These are phyloP conservation scores for Eupeodes corollae DNA, from an alignment of 1,140 invertebrate genomes.

Conservation along the genomic window DNA sequence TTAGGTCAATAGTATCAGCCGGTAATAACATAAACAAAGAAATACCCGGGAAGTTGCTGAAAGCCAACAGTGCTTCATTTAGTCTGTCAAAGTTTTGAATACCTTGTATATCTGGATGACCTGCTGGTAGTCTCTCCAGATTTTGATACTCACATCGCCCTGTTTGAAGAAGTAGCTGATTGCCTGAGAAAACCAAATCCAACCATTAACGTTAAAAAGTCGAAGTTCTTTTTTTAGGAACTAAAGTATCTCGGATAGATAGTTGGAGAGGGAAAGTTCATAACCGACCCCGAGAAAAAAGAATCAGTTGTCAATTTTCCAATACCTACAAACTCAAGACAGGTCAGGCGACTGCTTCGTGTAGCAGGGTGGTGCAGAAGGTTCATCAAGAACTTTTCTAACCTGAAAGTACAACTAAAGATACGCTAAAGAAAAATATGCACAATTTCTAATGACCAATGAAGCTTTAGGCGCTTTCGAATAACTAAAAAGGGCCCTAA, in stretches of 20 bases:
- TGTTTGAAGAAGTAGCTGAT: constrained; percentile 29
- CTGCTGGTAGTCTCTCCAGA: constrained; percentile 31
- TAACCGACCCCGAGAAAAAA: constrained; percentile 12
- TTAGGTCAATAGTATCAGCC: no score
- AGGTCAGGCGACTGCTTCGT: constrained; percentile 9
- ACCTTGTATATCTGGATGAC: constrained; percentile 36
- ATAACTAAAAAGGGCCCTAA: constrained; percentile 18
- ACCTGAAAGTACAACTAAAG: constrained; percentile 1
- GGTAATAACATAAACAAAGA: no score
- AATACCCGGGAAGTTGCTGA: no score
- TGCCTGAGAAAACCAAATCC: constrained; percentile 30
- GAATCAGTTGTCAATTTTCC: no score
- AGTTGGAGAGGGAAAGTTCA: constrained; percentile 2
- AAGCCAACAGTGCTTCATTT: no score
- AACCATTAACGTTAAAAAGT: no score
- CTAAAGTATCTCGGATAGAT: constrained; percentile 7
- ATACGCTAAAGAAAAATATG: background rate
- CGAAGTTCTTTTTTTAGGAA: constrained; percentile 27
- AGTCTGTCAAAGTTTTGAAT: no score
- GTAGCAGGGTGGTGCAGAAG: constrained; percentile 3
- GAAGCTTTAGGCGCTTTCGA: constrained; percentile 25
- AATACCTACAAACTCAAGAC: constrained; percentile 9
- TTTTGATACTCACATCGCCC: constrained; percentile 34
- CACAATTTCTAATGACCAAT: constrained; percentile 15
- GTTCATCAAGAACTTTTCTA: no score